A percentile compares a stretch with the other conserved stretches of the same genome.
Conservation (phyloP, 2,888 invertebrate genomes). For the Oscheius sp. region DNA sequence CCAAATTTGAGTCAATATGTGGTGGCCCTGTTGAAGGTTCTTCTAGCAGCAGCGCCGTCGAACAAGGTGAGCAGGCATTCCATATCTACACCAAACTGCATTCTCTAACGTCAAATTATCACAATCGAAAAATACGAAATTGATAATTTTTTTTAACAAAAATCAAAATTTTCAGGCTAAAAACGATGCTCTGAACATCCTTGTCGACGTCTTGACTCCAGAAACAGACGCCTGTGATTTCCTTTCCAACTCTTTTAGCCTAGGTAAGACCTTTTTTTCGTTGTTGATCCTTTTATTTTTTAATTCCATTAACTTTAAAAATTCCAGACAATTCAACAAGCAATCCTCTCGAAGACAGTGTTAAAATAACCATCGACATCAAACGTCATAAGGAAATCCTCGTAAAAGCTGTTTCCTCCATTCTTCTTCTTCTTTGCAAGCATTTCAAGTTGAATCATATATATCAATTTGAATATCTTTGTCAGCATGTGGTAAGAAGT, state of each 20-base stretch:
- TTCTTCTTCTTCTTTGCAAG: slow-evolving; percentile 88
- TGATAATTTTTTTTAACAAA: neutral
- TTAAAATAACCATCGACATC: slow-evolving; percentile 87
- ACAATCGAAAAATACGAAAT: neutral
- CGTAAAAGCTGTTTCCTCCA: slow-evolving; percentile 91
- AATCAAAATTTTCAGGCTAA: slow-evolving; percentile 79
- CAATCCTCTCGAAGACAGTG: slow-evolving; percentile 63
- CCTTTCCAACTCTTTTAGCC: slow-evolving; percentile 67
- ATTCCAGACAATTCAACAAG: slow-evolving; percentile 45
- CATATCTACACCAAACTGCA: no score
- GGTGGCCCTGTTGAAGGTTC: slow-evolving; percentile 84
- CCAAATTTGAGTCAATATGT: slow-evolving; percentile 96
- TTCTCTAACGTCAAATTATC: no score
- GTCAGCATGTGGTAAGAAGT: slow-evolving; percentile 87
- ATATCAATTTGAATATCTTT: slow-evolving; percentile 98
- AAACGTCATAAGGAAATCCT: slow-evolving; percentile 94
- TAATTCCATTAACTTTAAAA: neutral
- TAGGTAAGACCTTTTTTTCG: slow-evolving; percentile 39
- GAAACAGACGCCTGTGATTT: slow-evolving; percentile 68
- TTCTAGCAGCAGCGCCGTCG: slow-evolving; percentile 95
- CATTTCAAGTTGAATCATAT: slow-evolving; percentile 97
- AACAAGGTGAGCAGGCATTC: slow-evolving; percentile 56
- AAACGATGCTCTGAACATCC: slow-evolving; percentile 95
- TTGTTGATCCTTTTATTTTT: slow-evolving; percentile 12
- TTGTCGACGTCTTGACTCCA: slow-evolving; percentile 90